phyloP scores from a whole-genome alignment of 2,888 invertebrate species.

The Dusona sp. region DNA sequence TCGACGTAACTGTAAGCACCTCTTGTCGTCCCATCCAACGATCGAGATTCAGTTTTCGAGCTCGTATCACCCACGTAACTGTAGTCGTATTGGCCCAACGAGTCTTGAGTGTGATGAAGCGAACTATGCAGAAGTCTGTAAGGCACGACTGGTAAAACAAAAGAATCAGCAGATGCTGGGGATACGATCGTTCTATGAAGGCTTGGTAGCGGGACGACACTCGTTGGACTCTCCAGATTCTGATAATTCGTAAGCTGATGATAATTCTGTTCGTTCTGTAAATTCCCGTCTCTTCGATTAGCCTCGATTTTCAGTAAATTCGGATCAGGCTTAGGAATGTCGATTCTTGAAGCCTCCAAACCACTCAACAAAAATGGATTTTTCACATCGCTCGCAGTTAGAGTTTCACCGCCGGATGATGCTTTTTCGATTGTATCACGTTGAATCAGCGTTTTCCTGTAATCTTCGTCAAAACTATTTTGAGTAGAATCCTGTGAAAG shows the following conservation, averaged over 20 bases:
- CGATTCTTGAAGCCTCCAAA: slow-evolving; percentile 75
- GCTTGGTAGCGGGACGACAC: slow-evolving; percentile 53
- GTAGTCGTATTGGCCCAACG: slow-evolving; percentile 86
- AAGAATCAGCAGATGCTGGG: slow-evolving; percentile 64
- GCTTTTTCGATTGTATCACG: slow-evolving; percentile 16
- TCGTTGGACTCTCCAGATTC: slow-evolving; percentile 42
- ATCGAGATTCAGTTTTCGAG: slow-evolving; percentile 88
- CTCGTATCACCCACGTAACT: slow-evolving; percentile 89
- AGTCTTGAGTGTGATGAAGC: slow-evolving; percentile 86
- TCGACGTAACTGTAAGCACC: slow-evolving; percentile 90
- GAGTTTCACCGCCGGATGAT: neutral
- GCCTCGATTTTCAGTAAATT: slow-evolving; percentile 57
- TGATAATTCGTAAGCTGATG: slow-evolving; percentile 24
- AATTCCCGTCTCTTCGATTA: neutral
- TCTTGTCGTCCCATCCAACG: slow-evolving; percentile 87
- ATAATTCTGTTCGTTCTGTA: slow-evolving; percentile 6
- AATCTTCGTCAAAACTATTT: slow-evolving; percentile 14
- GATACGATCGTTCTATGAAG: slow-evolving; percentile 52
- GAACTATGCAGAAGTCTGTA: slow-evolving; percentile 80
- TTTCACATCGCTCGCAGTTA: slow-evolving; percentile 51
- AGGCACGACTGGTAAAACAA: slow-evolving; percentile 76
- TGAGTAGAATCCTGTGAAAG: neutral
- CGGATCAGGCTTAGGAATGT: slow-evolving; percentile 75
- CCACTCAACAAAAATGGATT: slow-evolving; percentile 76
- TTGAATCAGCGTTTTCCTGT: slow-evolving; percentile 33